Evolutionary conservation across 2,888 invertebrate genomes (phyloP), one percentile per base, ranked within the genome.

Genomic region (Liposcelis brunnea): DNA sequence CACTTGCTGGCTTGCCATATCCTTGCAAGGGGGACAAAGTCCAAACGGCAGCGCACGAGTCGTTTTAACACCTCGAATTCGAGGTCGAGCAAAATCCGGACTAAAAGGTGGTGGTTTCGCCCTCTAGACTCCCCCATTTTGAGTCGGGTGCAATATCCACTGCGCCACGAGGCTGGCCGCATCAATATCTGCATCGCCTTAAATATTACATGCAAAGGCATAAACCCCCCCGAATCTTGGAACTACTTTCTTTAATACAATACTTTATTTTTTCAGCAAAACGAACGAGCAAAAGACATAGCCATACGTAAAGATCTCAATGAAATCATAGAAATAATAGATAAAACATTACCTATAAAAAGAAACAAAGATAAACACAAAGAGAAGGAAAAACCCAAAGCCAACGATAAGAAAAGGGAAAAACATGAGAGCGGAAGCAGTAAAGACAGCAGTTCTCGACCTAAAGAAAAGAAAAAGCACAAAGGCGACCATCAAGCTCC

Each of bases 261-360:
- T 12, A 31, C 7, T 14, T 45, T 18, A 45, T 36, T 47, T 42
- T 53, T 54, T 34, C 50, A 70, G 63, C 89, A 90, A 68, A 77
- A 75, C 33, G 94, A 95, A 63, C 87, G 86, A 0, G 83, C 93
- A 0, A 68, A 78, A 52, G 91, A 91, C 57, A 93, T 95, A 52
- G 90, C 93, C 0, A 68, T 77, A 2, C 70, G 94, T 34, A 94
- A 94, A 61, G 83, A 81, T 47, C 72, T 87, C 43, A 70, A 73
- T 35, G 91, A 94, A 63, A 87, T 94, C 47, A 68, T 87, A 35
- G 74, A 72, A 51, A 86, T 91, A 55, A 66, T 87, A 37, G 72
- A 77, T 57, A 48, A 52, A 45, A 56, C 45, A 55, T 55, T 42
- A 56, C 54, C 49, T 43, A 47, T 42, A 49, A 42, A 40, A 44